Conservation (phyloP, 2,888 invertebrate genomes). For the Euzetes globulus region DNA sequence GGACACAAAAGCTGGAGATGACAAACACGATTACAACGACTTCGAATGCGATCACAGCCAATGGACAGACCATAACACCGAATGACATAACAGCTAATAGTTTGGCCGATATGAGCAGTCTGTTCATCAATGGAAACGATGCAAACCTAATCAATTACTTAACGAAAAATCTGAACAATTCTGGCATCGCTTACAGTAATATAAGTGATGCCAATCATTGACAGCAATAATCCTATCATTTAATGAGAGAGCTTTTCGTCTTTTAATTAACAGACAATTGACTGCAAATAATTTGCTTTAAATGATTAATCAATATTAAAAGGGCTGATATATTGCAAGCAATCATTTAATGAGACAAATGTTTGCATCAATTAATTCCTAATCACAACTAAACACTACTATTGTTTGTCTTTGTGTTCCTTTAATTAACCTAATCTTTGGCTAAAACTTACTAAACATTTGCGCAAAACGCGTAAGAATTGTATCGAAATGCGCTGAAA, state of each 20-base stretch:
- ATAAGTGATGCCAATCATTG: conserved; percentile 16
- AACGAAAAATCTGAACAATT: conserved; percentile 12
- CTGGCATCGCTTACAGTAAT: neutral
- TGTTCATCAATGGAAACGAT: conserved; percentile 21
- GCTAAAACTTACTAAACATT: conserved; percentile 6
- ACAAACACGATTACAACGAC: conserved; percentile 35
- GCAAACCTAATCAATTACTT: conserved; percentile 17
- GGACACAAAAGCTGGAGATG: conserved; percentile 38
- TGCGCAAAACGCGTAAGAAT: conserved; percentile 12
- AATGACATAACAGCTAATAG: conserved; percentile 11
- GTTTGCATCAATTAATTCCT: conserved; percentile 19
- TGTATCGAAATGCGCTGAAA: conserved; percentile 21
- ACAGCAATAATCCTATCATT: conserved; percentile 12
- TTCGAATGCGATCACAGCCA: conserved; percentile 25
- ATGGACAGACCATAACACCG: neutral
- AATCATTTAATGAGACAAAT: conserved; percentile 17
- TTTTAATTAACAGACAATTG: neutral
- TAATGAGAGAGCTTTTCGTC: neutral
- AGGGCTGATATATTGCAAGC: conserved; percentile 21
- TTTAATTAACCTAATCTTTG: neutral
- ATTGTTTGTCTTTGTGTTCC: conserved; percentile 1
- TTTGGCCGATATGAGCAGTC: neutral
- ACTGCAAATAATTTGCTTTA: conserved; percentile 1
- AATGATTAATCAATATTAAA: neutral
- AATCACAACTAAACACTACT: neutral